Conservation (phyloP, 2,113 vertebrate genomes). For the Chamaea fasciata region DNA sequence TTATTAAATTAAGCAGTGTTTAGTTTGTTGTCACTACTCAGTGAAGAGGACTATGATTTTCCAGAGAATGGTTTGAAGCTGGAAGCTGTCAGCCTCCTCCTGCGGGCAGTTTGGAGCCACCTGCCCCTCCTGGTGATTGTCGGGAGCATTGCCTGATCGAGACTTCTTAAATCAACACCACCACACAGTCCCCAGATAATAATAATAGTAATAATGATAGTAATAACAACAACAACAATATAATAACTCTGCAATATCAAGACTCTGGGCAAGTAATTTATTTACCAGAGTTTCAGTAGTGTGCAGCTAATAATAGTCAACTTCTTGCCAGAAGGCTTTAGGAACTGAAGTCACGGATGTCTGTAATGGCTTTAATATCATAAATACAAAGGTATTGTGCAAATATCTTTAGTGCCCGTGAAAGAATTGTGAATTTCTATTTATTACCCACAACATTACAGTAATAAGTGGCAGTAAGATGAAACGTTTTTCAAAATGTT, state of each 20-base stretch:
- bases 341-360: background rate
- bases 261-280: background rate
- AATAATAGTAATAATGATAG: background rate
- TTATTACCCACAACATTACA: background rate
- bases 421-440: background rate
- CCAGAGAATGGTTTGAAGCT: background rate
- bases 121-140: background rate
- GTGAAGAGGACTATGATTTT: background rate
- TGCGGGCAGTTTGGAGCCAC: background rate
- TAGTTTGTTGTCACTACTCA: background rate
- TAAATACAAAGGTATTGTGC: background rate
- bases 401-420: background rate
- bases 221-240: background rate
- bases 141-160: background rate
- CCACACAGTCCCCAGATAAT: background rate
- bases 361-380: background rate
- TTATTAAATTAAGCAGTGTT: background rate
- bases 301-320: background rate
- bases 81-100: background rate
- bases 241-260: background rate
- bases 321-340: background rate
- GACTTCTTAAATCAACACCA: background rate
- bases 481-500: background rate
- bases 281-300: background rate
- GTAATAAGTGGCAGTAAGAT: background rate